phyloP scores from a whole-genome alignment of 2,888 invertebrate species.

The Amphiduros pacificus region DNA sequence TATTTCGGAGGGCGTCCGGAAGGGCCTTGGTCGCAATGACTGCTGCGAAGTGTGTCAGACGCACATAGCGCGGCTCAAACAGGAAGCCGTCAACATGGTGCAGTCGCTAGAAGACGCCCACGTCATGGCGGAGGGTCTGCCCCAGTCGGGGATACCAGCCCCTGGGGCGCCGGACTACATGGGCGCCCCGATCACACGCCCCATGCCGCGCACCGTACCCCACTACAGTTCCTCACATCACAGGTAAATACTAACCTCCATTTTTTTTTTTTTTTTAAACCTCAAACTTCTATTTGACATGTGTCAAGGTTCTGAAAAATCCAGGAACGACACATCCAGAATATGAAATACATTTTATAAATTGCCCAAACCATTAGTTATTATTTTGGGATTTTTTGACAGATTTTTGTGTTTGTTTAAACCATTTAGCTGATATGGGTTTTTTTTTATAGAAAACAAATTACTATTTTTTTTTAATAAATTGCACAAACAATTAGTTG shows the following conservation, averaged over 20 bases:
- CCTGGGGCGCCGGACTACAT: constrained; percentile 37
- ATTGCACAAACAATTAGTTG: no score
- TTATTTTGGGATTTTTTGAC: no score
- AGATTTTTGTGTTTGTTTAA: no score
- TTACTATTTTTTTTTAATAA: no score
- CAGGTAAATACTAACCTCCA: constrained; percentile 17
- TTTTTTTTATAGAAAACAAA: no score
- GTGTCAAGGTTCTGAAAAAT: no score
- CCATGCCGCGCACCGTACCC: constrained; percentile 13
- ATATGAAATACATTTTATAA: no score
- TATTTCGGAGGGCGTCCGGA: constrained; percentile 1
- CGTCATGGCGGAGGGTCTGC: constrained; percentile 24
- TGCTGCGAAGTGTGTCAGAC: constrained; percentile 51
- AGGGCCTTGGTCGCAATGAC: constrained; percentile 19
- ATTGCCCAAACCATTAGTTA: no score
- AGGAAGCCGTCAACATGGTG: constrained; percentile 50
- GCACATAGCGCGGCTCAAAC: constrained; percentile 40
- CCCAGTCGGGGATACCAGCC: constrained; percentile 34
- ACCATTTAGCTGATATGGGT: no score
- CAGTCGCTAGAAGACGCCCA: constrained; percentile 49
- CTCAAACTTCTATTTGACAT: no score
- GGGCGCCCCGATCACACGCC: background rate
- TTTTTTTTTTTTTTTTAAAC: no score
- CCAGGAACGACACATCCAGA: no score
- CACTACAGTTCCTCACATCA: constrained; percentile 20